Base-by-base conservation (phyloP, 2,888 invertebrate species). In the Yponomeuta evonymella region DNA sequence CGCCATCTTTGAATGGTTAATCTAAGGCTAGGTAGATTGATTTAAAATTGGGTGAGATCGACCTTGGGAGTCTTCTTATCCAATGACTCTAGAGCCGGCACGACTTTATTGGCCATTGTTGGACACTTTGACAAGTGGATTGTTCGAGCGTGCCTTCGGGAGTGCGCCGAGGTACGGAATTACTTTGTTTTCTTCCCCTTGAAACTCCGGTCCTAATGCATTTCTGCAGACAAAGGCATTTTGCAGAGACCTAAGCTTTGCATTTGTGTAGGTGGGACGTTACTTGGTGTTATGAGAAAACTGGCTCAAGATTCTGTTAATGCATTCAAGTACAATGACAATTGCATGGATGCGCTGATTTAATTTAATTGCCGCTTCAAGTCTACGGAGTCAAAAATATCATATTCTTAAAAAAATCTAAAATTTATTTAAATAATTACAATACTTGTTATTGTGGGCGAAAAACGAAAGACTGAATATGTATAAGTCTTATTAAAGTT, bases 61-160 rank as follows among this genome's bases (percentile, higher is more conserved):
- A 58, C 51, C 51, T 58, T 58, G 51, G 15, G 51, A 12, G 12
- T 12, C 12, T 58, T 58, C 51, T 58, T 58, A 58, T 12, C 15
- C 15, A 12, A 0, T 58, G 15, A 15, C 15, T 58, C 51, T 58
- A 2, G 51, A 15, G 51, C 51, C 51, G 51, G 51, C 12, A 15
- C 15, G 51, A 58, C 51, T 58, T 58, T 58, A 58, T 58, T 58
- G 51, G 51, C 51, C 51, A 58, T 58, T 58, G 51, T 58, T 58
- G 51, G 51, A 58, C 51, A 58, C 51, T 58, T 58, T 58, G 51
- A 58, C 51, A 58, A 58, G 51, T 12, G 51, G 12, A 58, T 58
- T 58, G 51, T 58, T 51, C 51, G 3, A 15, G 51, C 51, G 51
- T 12, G 51, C 51, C 51, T 58, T 15, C 51, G 51, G 51, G 51